Evolutionary conservation across 2,113 vertebrate genomes (phyloP), one percentile per base, ranked within the genome.

Genomic region (Prionailurus bengalensis): DNA sequence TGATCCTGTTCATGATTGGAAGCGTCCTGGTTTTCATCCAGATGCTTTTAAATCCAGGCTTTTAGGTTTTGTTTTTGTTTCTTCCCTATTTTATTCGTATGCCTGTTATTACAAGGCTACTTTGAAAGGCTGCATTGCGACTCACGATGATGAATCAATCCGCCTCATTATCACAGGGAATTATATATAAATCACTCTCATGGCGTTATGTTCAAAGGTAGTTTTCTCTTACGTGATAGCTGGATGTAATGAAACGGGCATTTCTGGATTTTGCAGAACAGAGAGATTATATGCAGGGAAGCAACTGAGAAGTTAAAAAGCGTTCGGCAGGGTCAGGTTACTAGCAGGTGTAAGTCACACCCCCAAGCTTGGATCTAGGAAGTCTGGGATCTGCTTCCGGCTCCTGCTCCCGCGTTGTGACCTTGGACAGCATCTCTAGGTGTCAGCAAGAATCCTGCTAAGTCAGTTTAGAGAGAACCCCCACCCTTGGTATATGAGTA

Each of bases 221-320:
- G 1, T 65, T 91, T 80, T 33, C n/a, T 21, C 13, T 48, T 58
- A 29, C 4, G 1, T 7, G 71, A 58, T 42, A 58, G 31, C 19
- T 23, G 71, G 61, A 45, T 92, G 61, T 81, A 39, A 81, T 29
- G 65, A 76, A 80, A 55, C 7, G 13, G 61, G 42, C 13, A 29
- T 66, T 66, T 92, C 33, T 81, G 19, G 80, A 89, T 92, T 95
- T 92, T 82, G 81, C 23, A 53, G 42, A 81, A n/a, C 33, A 53
- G 90, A n/a, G 36, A 53, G 29, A 63, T 88, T 39, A 27, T 15
- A 2, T 14, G 70, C 33, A 65, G 14, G 39, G 90, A 73, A 55
- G 51, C 27, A 78, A 3, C 4, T 2, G 68, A 14, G 33, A 55
- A 83, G 42, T 86, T 15, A 55, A 19, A 3, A 23, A 19, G 33